These are phyloP conservation scores for Scotopteryx bipunctaria DNA, from an alignment of 2,888 invertebrate species.

Conservation along the genomic window DNA sequence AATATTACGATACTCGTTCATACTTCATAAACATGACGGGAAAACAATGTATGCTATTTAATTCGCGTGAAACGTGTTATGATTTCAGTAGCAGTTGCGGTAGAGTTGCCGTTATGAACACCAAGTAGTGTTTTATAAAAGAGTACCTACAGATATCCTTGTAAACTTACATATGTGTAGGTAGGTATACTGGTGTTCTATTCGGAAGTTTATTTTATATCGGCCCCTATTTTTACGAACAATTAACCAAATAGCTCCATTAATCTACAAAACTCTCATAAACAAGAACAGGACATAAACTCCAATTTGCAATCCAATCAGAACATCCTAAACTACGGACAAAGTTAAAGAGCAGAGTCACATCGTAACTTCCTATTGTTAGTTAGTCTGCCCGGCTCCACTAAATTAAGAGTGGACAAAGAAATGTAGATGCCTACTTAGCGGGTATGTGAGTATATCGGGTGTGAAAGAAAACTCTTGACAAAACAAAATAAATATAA, in stretches of 20 bases:
- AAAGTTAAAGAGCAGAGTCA: constrained; percentile 36
- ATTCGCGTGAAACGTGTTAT: constrained; percentile 9
- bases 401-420: constrained; percentile 64
- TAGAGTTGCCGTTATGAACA: constrained; percentile 3
- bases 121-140: constrained; percentile 3
- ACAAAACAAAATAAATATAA: not conserved
- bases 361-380: constrained; percentile 31
- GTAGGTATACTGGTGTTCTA: not conserved
- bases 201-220: not conserved
- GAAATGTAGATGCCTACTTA: constrained; percentile 44
- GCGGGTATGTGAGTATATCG: constrained; percentile 32
- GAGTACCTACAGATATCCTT: not conserved
- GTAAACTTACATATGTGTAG: not conserved
- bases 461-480: constrained; percentile 3
- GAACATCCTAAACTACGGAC: constrained; percentile 29
- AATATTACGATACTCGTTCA: constrained; percentile 10
- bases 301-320: constrained; percentile 36
- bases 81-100: constrained; percentile 9
- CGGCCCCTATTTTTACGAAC: constrained; percentile 11
- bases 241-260: constrained; percentile 31
- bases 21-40: constrained; percentile 18
- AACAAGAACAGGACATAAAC: constrained; percentile 31
- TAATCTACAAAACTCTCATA: constrained; percentile 29
- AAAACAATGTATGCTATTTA: constrained; percentile 17
- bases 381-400: constrained; percentile 42